phyloP scores from a whole-genome alignment of 2,888 invertebrate genomes.

The Pandemis heparana region DNA sequence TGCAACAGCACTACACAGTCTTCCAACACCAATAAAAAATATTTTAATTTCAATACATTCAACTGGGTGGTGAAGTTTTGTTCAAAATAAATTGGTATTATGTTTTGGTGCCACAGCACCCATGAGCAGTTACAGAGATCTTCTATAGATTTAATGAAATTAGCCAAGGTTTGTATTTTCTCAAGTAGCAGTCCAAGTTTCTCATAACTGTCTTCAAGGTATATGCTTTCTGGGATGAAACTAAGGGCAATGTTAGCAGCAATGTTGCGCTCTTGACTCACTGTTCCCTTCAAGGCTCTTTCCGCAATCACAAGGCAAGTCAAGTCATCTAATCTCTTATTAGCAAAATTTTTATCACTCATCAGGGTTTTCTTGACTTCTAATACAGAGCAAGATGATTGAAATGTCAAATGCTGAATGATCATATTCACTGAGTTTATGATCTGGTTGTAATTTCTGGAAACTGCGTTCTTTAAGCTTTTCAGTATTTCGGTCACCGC shows the following conservation, averaged over 20 bases:
- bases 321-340: constrained; percentile 88
- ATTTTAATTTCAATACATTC: constrained; percentile 87
- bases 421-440: constrained; percentile 91
- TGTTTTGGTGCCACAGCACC: constrained; percentile 92
- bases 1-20: constrained; percentile 72
- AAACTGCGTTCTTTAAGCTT: constrained; percentile 89
- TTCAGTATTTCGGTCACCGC: constrained; percentile 93
- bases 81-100: constrained; percentile 91
- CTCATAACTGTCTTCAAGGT: constrained; percentile 87
- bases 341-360: constrained; percentile 87
- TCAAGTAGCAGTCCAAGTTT: constrained; percentile 87
- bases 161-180: constrained; percentile 87
- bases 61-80: constrained; percentile 89
- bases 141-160: constrained; percentile 85
- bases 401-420: constrained; percentile 92
- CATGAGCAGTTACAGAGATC: constrained; percentile 90
- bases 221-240: constrained; percentile 87
- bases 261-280: constrained; percentile 87
- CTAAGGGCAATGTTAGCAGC: constrained; percentile 89
- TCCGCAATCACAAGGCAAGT: constrained; percentile 92
- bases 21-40: constrained; percentile 77
- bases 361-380: constrained; percentile 89
- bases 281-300: constrained; percentile 87
- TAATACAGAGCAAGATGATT: constrained; percentile 88
- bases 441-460: constrained; percentile 88